Evolutionary conservation across 2,888 invertebrate species (phyloP).

Genomic region (Mamestra brassicae): DNA sequence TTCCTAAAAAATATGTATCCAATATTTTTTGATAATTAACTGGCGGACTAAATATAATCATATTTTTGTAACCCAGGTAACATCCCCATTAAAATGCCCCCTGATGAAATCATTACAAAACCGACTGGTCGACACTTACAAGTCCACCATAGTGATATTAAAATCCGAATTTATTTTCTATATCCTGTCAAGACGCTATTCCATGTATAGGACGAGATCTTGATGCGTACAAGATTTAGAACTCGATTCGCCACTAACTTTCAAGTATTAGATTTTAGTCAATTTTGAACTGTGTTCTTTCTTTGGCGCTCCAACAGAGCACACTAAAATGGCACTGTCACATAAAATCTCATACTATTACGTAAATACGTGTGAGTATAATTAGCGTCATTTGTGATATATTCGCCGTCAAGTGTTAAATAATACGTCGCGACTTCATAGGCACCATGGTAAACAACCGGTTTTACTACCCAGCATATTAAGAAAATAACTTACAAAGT

Average conservation of each 20-base stretch:
- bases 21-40: no score
- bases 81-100: no score
- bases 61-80: no score
- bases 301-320: no score
- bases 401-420: conserved; percentile 1
- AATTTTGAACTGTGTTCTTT: no score
- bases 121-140: not conserved
- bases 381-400: conserved; percentile 24
- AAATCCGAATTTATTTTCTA: not conserved
- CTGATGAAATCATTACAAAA: no score
- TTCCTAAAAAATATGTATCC: no score
- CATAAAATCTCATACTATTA: not conserved
- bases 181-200: no score
- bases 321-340: no score
- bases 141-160: not conserved
- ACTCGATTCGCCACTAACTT: no score
- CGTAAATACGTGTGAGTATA: conserved; percentile 13
- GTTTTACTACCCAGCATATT: not conserved
- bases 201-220: not conserved
- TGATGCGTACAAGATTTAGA: not conserved
- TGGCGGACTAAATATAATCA: no score
- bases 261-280: no score
- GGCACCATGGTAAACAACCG: not conserved
- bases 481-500: not conserved
- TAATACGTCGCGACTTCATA: conserved; percentile 15